Evolutionary conservation across 2,888 invertebrate genomes (phyloP), one percentile per base, ranked within the genome.

Genomic region (Xestia ashworthii): DNA sequence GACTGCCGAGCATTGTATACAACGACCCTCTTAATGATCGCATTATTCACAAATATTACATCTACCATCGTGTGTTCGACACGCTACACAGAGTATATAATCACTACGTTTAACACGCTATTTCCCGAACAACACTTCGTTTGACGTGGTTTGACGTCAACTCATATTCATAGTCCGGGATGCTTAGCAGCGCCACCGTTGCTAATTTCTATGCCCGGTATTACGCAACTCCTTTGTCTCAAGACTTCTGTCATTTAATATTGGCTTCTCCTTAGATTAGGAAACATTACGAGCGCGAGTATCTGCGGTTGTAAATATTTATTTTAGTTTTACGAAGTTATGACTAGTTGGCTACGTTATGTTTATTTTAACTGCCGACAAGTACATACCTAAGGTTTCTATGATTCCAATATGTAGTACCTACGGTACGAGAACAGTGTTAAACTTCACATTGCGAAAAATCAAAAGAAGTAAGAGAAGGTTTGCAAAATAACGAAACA

Each of bases 1-100:
- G 62, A 67, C 48, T 70, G 48, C 76, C 80, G 74, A 75, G 78
- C 75, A 89, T 87, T 88, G 87, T 90, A 87, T 87, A 87, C 88
- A 87, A 80, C 71, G 89, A 88, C 86, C 83, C 71, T 68, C 14
- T 53, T 77, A 80, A 80, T 77, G 73, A 86, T 67, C 80, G 55
- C 67, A 74, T 74, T 84, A 87, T 87, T 85, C 69, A 66, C 70
- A 41, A 73, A 69, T 76, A 55, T 83, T 83, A 72, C 71, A 69
- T 69, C 65, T 68, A 72, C 55, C 41, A 46, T 66, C 25, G n/a
- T 60, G 22, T 74, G 60, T 58, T 74, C 44, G 19, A 48, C 44
- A n/a, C n/a, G 38, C 60, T 5, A 65, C n/a, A n/a, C n/a, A n/a
- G n/a, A n/a, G n/a, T n/a, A n/a, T n/a, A n/a, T n/a, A n/a, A n/a